Evolutionary conservation across 2,113 vertebrate species (phyloP), one percentile per base, ranked within the genome.

Genomic region (Callopanchax toddi): DNA sequence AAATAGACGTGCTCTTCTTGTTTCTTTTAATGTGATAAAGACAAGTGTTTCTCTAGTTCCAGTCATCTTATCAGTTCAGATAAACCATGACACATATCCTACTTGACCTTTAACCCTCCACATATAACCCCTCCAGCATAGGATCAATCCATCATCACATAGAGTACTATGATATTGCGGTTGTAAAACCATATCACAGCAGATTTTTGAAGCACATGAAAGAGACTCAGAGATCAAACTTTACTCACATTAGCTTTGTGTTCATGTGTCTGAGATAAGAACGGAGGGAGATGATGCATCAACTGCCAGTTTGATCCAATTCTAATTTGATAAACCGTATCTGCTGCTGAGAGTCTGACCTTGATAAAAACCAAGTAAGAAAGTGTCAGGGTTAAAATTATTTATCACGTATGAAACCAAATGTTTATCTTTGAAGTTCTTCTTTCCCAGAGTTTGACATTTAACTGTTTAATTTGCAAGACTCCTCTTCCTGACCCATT

Each of bases 71-170:
- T 89, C 83, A 68, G 55, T 43, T 25, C 60, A 61, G 63, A 83
- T 76, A 79, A 71, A 63, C 13, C 5, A 20, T n/a, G 16, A 70
- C 32, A 59, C 53, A 51, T 10, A 15, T 18, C 22, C 37, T 4
- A 2, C 26, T 36, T 68, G 34, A 79, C 68, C 87, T 86, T 89
- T 83, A 61, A 71, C 68, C 81, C 60, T 65, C 57, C 67, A 81
- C 37, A 61, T 64, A 10, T 21, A 26, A 17, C 18, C 37, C 3
- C 21, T 45, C 22, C 29, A 3, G 7, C 18, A 17, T 12, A n/a
- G n/a, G n/a, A n/a, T n/a, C n/a, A n/a, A n/a, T 23, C 15, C 2
- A 13, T 2, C 37, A 3, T 16, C 21, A 37, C 25, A 29, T 17
- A n/a, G 36, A 49, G 16, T 5, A 0, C 40, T 17, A 4, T 2